Base-by-base conservation (phyloP, 2,797 vertebrate genomes). In the Coregonus suidteri region DNA sequence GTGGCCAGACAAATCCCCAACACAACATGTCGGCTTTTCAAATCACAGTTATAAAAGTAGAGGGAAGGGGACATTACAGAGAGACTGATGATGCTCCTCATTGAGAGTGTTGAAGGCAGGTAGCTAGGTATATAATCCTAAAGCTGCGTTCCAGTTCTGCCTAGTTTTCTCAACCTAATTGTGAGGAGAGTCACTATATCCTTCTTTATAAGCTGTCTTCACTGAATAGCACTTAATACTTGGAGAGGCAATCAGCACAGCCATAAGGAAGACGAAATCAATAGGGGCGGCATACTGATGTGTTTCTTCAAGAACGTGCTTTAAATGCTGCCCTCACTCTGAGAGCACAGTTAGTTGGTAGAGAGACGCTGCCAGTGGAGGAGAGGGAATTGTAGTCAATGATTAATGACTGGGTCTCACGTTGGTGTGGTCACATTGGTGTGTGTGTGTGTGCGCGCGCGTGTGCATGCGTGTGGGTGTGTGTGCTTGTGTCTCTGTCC, bases 371-470 rank as follows among this genome's bases (percentile, higher is more conserved):
- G 59, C 73, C 73, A 65, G 37, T 35, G 41, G 69, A 70, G 54
- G 76, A 85, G 68, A 80, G 62, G 80, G 74, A 77, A 77, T 71
- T 75, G 35, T 78, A 72, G 74, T 74, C 71, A 79, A 83, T 82
- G 83, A 88, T 89, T 85, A 86, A 88, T 89, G 81, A 74, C 70
- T 68, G 6, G 68, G 52, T 41, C 37, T 71, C 37, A 75, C 9
- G 14, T 77, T 76, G 18, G 30, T 79, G 83, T 18, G 59, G 73
- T 52, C 73, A 20, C 47, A 14, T 53, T 25, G 73, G 35, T 34
- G 13, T 20, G 4, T 65, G 35, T 67, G 25, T 52, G 47, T 13
- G 47, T 51, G 47, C 0, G 47, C 5, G 47, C 4, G 47, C 54
- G 65, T 35, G 6, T 54, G 4, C 53, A 53, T 71, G 5, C 59